Base-by-base conservation (phyloP, 2,888 invertebrate genomes). In the Tachina fera region DNA sequence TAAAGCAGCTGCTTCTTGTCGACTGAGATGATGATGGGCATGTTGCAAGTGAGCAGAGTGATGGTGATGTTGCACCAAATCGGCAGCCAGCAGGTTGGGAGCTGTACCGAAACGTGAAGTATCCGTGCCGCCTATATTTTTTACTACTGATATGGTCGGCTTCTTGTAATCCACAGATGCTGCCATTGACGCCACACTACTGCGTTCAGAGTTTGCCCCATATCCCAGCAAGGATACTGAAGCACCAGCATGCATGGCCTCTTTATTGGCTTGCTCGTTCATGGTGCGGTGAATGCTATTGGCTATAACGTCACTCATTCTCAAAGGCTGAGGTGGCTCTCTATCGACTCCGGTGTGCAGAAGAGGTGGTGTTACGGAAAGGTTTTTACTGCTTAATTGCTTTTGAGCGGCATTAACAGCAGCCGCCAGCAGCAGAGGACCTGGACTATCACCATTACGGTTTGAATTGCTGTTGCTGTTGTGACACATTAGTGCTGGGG, bases 231-330 rank as follows among this genome's bases (percentile, higher is more conserved):
- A 87, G 49, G 89, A 87, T 9, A 82, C 87, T 41, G 88, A n/a
- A 82, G 89, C 84, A 16, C 89, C 84, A 16, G 84, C 86, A 92
- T 94, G 88, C 76, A 78, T 89, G 63, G 89, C 89, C 8, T 91
- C 92, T 70, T 90, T 91, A 77, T 87, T 90, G 88, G 90, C 91
- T 92, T 92, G 91, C 91, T 94, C 88, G 92, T 92, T 92, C 93
- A 94, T 90, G 92, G 95, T 97, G 91, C 97, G 96, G 92, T 96
- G 97, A 91, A 98, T 97, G 93, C 96, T 97, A 92, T 97, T 97
- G 87, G 97, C 97, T 91, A 98, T 98, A 88, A 97, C 97, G 92
- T 98, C 97, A 90, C 96, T 96, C 89, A 98, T 94, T 72, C 94
- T 96, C 94, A 94, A 94, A 78, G 95, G 94, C 88, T 93, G 95